Evolutionary conservation across 2,113 vertebrate genomes (phyloP).

Genomic region (Eubucco bourcierii): DNA sequence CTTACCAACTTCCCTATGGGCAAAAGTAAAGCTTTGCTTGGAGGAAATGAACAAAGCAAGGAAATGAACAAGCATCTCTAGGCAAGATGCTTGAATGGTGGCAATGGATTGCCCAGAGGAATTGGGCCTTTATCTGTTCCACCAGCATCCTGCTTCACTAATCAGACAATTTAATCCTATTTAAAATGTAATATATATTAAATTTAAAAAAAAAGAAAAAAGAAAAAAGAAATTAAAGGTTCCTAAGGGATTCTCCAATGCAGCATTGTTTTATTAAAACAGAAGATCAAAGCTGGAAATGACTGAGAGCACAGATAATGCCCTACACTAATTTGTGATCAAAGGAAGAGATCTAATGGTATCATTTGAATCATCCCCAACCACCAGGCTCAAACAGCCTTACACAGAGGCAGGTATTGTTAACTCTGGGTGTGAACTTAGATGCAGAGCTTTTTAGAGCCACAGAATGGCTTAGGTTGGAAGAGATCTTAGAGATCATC

Average conservation of each 20-base stretch:
- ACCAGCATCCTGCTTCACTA: conserved; percentile 65
- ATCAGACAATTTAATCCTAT: conserved; percentile 77
- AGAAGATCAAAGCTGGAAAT: conserved; percentile 61
- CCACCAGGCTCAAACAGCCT: background rate
- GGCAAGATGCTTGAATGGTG: background rate
- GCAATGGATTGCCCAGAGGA: background rate
- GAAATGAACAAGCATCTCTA: too few relatives aligned
- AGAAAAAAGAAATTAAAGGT: conserved; percentile 67
- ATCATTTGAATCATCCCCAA: conserved; percentile 60
- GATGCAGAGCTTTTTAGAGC: background rate
- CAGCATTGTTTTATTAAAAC: conserved; percentile 67
- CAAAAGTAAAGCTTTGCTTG: background rate
- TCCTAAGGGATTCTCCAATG: conserved; percentile 53
- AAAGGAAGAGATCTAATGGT: conserved; percentile 62
- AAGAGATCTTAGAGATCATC: too few relatives aligned
- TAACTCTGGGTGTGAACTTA: background rate
- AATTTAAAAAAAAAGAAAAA: background rate
- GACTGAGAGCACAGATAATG: conserved; percentile 54
- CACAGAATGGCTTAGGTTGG: too few relatives aligned
- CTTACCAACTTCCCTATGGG: background rate
- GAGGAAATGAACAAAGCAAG: background rate
- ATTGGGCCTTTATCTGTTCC: conserved; percentile 60
- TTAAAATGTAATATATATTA: conserved; percentile 65
- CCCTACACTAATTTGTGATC: conserved; percentile 67
- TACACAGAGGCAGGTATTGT: background rate